phyloP scores from a whole-genome alignment of 1,140 invertebrate species.

The roundworm (Caenorhabditis elegans) region WBcel235 BX284603.4:3339501-3340000 shows the following conservation, averaged over 20 bases:
- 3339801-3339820: slow-evolving; percentile 18
- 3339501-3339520: too few relatives aligned
- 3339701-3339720: slow-evolving; percentile 26
- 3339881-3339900: slow-evolving; percentile 5
- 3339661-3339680: too few relatives aligned
- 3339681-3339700: neutral
- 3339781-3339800: neutral
- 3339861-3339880: slow-evolving; percentile 4
- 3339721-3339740: slow-evolving; percentile 14
- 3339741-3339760: slow-evolving; percentile 15
- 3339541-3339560: too few relatives aligned
- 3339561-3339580: too few relatives aligned
- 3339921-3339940: slow-evolving; percentile 6
- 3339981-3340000: too few relatives aligned
- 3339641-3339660: too few relatives aligned
- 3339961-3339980: too few relatives aligned
- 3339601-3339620: too few relatives aligned
- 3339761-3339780: slow-evolving; percentile 15
- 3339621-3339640: too few relatives aligned
- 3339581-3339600: too few relatives aligned
- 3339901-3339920: slow-evolving; percentile 9
- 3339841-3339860: slow-evolving; percentile 30
- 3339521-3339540: too few relatives aligned
- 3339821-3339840: slow-evolving; percentile 31
- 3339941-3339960: too few relatives aligned